Evolutionary conservation across 2,888 invertebrate genomes (phyloP).

Genomic region (Drosophila hamatofila): DNA sequence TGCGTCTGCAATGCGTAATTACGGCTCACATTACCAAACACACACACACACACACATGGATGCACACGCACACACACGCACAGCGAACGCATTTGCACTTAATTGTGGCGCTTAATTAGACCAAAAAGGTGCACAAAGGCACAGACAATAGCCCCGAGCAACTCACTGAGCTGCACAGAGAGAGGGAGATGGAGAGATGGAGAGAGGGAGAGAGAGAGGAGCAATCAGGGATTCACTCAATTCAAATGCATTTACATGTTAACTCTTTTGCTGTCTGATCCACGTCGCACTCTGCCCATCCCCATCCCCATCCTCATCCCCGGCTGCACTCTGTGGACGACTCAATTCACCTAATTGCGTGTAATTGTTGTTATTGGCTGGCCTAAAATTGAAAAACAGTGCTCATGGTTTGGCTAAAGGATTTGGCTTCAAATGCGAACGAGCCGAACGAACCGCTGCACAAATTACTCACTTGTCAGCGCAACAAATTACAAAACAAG

Average conservation of each 20-base stretch:
- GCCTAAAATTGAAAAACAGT: slow-evolving; percentile 32
- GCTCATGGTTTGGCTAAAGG: slow-evolving; percentile 46
- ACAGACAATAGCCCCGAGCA: slow-evolving; percentile 70
- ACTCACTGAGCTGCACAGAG: slow-evolving; percentile 3
- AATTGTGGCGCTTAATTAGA: slow-evolving; percentile 81
- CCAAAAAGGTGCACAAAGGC: slow-evolving; percentile 74
- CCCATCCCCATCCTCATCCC: not conserved
- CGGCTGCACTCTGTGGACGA: slow-evolving; percentile 50
- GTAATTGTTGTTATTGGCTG: slow-evolving; percentile 70
- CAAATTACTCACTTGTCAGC: slow-evolving; percentile 65
- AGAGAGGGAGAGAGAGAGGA: not conserved
- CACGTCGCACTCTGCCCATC: not conserved
- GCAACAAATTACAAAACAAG: slow-evolving; percentile 57
- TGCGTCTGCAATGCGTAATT: slow-evolving; percentile 78
- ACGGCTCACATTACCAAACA: slow-evolving; percentile 72
- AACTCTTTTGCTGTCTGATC: slow-evolving; percentile 16
- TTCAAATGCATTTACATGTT: slow-evolving; percentile 70
- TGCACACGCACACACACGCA: not conserved
- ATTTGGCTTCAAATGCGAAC: slow-evolving; percentile 47
- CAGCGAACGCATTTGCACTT: slow-evolving; percentile 72
- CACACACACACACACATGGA: slow-evolving; percentile 6
- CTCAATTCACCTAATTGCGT: slow-evolving; percentile 76
- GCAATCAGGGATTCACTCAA: slow-evolving; percentile 34
- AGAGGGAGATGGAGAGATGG: not conserved
- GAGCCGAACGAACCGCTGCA: slow-evolving; percentile 6